Conservation (phyloP, 1,140 invertebrate species). For the Lucilia sericata region DNA sequence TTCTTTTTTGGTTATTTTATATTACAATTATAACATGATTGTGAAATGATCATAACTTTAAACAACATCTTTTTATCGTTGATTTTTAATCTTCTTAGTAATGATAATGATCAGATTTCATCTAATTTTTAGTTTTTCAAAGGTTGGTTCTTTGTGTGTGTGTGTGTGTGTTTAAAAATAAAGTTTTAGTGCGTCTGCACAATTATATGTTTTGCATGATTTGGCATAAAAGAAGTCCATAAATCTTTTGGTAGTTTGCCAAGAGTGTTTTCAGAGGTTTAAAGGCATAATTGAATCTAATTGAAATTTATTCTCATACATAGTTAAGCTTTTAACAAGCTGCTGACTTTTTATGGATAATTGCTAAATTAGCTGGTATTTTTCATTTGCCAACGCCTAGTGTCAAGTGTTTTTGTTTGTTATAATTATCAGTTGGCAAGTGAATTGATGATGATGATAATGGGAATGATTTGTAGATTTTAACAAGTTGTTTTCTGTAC, state of each 20-base stretch:
- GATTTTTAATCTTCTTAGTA: not conserved
- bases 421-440: not conserved
- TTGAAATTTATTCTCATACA: conserved; percentile 21
- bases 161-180: no score
- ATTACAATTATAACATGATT: conserved; percentile 12
- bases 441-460: not conserved
- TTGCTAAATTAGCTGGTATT: not conserved
- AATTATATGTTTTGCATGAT: conserved; percentile 28
- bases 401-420: not conserved
- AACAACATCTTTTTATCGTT: not conserved
- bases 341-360: not conserved
- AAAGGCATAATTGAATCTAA: conserved; percentile 10
- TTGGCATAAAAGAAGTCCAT: not conserved
- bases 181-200: not conserved
- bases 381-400: not conserved
- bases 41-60: not conserved
- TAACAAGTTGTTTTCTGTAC: not conserved
- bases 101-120: conserved; percentile 19
- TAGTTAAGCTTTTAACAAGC: conserved; percentile 1
- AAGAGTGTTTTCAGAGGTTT: not conserved
- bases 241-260: not conserved
- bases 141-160: not conserved
- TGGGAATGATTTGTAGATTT: not conserved
- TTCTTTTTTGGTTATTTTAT: not conserved
- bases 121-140: not conserved